These are phyloP conservation scores for Cephus cinctus DNA, from an alignment of 1,140 invertebrate species.

Conservation along the genomic window DNA sequence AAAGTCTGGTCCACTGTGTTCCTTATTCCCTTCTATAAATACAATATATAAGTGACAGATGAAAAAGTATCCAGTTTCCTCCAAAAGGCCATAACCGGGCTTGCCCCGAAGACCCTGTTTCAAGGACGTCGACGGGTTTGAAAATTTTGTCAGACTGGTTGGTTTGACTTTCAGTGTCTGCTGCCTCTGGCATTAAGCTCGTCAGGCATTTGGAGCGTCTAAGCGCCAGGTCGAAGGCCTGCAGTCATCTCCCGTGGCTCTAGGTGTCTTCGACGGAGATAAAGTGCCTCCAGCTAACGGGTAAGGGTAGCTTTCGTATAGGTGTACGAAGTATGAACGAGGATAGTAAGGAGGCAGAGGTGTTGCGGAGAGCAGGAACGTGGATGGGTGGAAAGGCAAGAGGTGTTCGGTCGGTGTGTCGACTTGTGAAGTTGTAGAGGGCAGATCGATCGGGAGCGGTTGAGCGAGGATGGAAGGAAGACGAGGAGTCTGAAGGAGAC, in stretches of 20 bases:
- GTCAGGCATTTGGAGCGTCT: slow-evolving; percentile 12
- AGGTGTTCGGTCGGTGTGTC: slow-evolving; percentile 31
- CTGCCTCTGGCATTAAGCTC: slow-evolving; percentile 6
- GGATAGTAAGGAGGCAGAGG: background rate
- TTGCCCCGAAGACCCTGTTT: too few species aligned
- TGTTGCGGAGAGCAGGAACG: background rate
- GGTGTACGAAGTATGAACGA: slow-evolving; percentile 21
- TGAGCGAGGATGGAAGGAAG: slow-evolving; percentile 3
- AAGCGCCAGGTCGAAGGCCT: slow-evolving; percentile 9
- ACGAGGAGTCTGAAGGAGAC: background rate
- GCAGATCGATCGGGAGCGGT: slow-evolving; percentile 31
- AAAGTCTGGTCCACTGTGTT: too few species aligned
- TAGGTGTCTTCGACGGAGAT: slow-evolving; percentile 23
- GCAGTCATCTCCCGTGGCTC: slow-evolving; percentile 18
- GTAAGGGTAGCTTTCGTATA: slow-evolving; percentile 18
- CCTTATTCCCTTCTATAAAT: too few species aligned
- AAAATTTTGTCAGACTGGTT: too few species aligned
- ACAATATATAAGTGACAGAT: too few species aligned
- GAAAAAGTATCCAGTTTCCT: too few species aligned
- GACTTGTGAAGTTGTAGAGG: slow-evolving; percentile 34
- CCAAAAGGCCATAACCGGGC: too few species aligned
- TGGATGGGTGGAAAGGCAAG: slow-evolving; percentile 13
- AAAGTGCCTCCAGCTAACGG: slow-evolving; percentile 21
- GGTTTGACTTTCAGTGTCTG: too few species aligned
- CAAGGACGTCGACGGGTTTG: too few species aligned